Conservation (phyloP, 2,797 vertebrate genomes). For the Sebastes melanostomus region DNA sequence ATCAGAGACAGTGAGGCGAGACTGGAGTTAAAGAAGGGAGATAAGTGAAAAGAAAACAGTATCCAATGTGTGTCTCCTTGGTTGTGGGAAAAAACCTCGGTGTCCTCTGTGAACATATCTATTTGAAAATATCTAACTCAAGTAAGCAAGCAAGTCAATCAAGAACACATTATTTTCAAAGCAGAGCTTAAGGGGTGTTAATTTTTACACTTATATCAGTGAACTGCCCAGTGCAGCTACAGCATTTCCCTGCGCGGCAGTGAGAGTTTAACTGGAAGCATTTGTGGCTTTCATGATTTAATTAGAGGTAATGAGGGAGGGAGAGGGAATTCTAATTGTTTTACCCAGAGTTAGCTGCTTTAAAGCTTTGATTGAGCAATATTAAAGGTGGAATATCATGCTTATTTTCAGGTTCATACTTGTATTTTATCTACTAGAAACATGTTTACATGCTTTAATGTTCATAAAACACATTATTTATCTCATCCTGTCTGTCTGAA, state of each 20-base stretch:
- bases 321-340: neutral
- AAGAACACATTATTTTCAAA: neutral
- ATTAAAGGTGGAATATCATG: neutral
- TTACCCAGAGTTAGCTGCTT: neutral
- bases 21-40: neutral
- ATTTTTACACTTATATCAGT: neutral
- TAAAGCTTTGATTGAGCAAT: neutral
- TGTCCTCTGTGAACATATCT: neutral
- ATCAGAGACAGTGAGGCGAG: slow-evolving; percentile 18
- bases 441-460: too few relatives aligned
- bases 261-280: neutral
- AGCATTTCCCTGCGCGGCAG: neutral
- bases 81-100: neutral
- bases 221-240: neutral
- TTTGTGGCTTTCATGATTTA: slow-evolving; percentile 1
- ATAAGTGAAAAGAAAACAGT: slow-evolving; percentile 1
- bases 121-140: neutral
- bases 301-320: neutral
- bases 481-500: neutral
- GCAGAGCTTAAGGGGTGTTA: neutral
- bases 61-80: neutral
- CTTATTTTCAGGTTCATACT: neutral
- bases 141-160: neutral
- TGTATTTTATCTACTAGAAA: too few relatives aligned
- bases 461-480: too few relatives aligned